Percentiles rank a stretch among this genome's conserved stretches.
Evolutionary conservation across 2,888 invertebrate genomes (phyloP).

Genomic region (Rugalucina vietnamica): DNA sequence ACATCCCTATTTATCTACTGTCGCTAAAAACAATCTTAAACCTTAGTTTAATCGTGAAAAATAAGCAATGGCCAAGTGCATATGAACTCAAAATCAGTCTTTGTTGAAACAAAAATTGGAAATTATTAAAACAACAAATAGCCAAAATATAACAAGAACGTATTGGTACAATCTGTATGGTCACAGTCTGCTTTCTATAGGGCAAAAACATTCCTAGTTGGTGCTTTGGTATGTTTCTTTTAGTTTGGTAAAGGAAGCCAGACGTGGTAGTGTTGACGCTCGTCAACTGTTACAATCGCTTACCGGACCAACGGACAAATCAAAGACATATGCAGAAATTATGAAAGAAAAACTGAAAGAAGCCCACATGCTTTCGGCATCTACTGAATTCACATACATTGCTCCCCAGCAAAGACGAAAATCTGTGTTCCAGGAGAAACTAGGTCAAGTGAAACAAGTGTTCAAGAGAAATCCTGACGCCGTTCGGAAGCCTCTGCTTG

Average conservation of each 20-base stretch:
- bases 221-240: no score
- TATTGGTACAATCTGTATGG: no score
- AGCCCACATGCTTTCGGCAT: slow-evolving; percentile 52
- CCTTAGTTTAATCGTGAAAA: no score
- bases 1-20: no score
- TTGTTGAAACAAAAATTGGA: no score
- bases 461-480: slow-evolving; percentile 32
- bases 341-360: slow-evolving; percentile 12
- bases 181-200: no score
- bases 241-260: slow-evolving; percentile 45
- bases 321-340: background rate
- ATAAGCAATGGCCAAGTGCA: no score
- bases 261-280: slow-evolving; percentile 58
- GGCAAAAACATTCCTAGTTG: no score
- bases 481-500: slow-evolving; percentile 54
- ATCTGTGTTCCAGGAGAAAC: slow-evolving; percentile 54
- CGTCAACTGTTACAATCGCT: slow-evolving; percentile 26
- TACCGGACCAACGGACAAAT: background rate
- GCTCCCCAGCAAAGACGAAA: slow-evolving; percentile 44
- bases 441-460: slow-evolving; percentile 39
- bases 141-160: no score
- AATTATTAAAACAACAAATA: no score
- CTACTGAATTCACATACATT: slow-evolving; percentile 56
- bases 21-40: no score
- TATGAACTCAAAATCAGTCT: no score